phyloP scores from a whole-genome alignment of 2,797 vertebrate genomes.

The Oreortyx pictus region DNA sequence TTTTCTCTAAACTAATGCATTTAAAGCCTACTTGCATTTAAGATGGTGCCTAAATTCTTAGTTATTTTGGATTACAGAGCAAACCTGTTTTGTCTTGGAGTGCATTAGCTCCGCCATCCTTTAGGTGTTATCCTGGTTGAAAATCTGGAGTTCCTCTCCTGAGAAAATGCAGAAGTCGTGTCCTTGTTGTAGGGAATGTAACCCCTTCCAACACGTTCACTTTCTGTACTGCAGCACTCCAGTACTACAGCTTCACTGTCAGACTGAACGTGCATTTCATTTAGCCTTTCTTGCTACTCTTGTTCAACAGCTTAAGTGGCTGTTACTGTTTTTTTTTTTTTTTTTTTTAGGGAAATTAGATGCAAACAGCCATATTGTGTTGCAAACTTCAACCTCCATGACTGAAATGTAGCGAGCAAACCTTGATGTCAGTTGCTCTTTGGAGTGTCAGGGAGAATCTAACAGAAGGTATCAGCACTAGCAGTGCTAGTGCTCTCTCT shows the following conservation, averaged over 20 bases:
- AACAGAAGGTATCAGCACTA: background rate
- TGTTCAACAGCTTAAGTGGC: background rate
- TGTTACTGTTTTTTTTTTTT: background rate
- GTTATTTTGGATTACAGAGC: background rate
- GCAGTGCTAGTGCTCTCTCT: background rate
- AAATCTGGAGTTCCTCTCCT: background rate
- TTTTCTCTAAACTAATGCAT: background rate
- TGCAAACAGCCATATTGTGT: background rate
- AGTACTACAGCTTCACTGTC: background rate
- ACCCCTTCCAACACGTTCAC: background rate
- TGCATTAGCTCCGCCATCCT: background rate
- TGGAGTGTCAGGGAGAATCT: background rate
- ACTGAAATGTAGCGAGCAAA: background rate
- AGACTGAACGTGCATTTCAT: background rate
- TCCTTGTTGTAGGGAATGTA: background rate
- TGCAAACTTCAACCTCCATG: background rate
- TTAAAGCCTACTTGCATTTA: background rate
- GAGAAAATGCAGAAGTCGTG: background rate
- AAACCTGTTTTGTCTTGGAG: background rate
- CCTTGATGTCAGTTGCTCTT: background rate
- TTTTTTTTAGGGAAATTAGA: background rate
- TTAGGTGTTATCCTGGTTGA: background rate
- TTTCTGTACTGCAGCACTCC: background rate
- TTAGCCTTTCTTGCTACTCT: background rate
- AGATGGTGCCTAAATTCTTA: background rate